Evolutionary conservation across 2,797 vertebrate species (phyloP).

Genomic region (Notolepis coatsorum): DNA sequence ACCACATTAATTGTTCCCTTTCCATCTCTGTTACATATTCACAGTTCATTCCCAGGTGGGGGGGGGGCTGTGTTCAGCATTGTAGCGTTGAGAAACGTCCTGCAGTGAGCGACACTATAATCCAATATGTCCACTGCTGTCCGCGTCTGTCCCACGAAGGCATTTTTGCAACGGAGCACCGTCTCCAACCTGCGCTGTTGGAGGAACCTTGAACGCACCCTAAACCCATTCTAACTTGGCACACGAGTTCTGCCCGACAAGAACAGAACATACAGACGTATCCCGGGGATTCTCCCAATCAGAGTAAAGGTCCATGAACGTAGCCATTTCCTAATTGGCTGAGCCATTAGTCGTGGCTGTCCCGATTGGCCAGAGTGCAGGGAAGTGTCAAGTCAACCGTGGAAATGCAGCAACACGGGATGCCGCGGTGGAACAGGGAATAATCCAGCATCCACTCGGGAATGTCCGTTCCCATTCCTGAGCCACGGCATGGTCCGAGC

Average conservation of each 20-base stretch:
- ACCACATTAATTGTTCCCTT: constrained; percentile 17
- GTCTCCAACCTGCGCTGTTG: constrained; percentile 33
- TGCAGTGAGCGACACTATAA: constrained; percentile 3
- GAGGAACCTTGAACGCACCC: constrained; percentile 1
- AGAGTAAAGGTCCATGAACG: background rate
- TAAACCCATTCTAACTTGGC: background rate
- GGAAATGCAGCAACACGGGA: background rate
- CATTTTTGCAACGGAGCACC: constrained; percentile 6
- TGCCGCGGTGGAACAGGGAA: background rate
- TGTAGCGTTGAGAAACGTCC: background rate
- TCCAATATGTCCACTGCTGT: constrained; percentile 29
- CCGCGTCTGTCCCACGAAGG: constrained; percentile 2
- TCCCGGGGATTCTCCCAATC: constrained; percentile 2
- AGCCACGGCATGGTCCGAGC: background rate
- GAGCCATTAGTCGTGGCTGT: background rate
- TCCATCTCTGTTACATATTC: constrained; percentile 22
- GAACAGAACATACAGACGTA: constrained; percentile 32
- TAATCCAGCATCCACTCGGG: background rate
- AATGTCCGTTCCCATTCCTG: constrained; percentile 4
- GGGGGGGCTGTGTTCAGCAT: background rate
- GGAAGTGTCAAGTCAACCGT: background rate
- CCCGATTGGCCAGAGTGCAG: background rate
- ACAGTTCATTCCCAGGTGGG: constrained; percentile 8
- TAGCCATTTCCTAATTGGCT: constrained; percentile 11
- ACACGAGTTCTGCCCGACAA: constrained; percentile 13